Conservation (phyloP, 2,888 invertebrate genomes). For the Ophion slaviceki region DNA sequence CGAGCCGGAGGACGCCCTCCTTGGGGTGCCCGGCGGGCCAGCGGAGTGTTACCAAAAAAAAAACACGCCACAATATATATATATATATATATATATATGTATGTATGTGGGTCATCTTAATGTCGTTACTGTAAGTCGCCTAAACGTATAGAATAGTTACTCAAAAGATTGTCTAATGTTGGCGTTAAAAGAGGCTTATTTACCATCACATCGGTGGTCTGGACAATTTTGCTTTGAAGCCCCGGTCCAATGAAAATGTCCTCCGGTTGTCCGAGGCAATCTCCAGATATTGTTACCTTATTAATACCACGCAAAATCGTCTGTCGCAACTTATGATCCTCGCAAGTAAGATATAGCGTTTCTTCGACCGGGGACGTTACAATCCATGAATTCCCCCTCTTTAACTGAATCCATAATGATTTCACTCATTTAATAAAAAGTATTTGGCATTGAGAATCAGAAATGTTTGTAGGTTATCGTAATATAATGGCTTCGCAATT, state of each 20-base stretch:
- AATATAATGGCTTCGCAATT: constrained; percentile 29
- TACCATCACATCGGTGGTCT: neutral
- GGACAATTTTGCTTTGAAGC: neutral
- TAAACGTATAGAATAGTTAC: neutral
- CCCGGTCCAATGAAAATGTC: neutral
- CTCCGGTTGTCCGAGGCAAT: neutral
- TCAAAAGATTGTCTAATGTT: neutral
- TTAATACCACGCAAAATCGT: constrained; percentile 13
- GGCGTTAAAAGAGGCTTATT: neutral
- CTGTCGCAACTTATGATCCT: neutral
- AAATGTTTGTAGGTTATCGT: neutral
- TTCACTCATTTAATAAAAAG: neutral
- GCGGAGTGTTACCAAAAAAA: too few species aligned
- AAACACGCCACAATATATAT: too few species aligned
- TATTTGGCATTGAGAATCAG: constrained; percentile 4
- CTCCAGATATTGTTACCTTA: neutral
- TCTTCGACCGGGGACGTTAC: constrained; percentile 16
- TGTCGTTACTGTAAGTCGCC: constrained; percentile 6
- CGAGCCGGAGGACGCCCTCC: too few species aligned
- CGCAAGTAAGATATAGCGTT: neutral
- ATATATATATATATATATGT: too few species aligned
- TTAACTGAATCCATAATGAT: constrained; percentile 9
- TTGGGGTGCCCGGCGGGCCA: too few species aligned
- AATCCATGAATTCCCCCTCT: constrained; percentile 16
- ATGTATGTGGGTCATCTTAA: neutral